Percentiles rank a stretch among this genome's conserved stretches.
Conservation (phyloP, 1,140 invertebrate species). For the Armadillidium nasatum region DNA sequence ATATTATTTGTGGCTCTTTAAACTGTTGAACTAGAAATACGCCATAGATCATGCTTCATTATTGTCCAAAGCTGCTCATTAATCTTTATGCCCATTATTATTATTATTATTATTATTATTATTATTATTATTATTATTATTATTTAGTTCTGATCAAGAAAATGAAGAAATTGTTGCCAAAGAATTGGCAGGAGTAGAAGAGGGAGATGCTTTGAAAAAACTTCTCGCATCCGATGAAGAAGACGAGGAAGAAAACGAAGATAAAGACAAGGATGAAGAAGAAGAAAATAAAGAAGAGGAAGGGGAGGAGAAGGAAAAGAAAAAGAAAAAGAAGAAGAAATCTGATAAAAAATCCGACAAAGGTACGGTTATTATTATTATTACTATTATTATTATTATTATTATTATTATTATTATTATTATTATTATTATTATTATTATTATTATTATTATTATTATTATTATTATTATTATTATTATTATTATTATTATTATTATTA, state of each 20-base stretch:
- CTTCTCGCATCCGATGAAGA: conserved; percentile 83
- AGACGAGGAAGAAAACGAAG: conserved; percentile 65
- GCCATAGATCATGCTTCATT: too few relatives aligned
- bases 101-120: background rate
- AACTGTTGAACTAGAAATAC: too few relatives aligned
- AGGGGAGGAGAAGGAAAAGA: conserved; percentile 45
- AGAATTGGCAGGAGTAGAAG: conserved; percentile 52
- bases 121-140: background rate
- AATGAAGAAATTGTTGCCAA: conserved; percentile 40
- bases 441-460: too few relatives aligned
- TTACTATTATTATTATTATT: too few relatives aligned
- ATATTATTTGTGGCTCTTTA: too few relatives aligned
- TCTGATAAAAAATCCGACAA: background rate
- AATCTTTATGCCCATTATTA: too few relatives aligned
- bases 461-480: too few relatives aligned
- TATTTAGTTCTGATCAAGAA: conserved; percentile 35
- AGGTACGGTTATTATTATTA: too few relatives aligned
- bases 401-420: too few relatives aligned
- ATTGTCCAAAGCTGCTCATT: too few relatives aligned
- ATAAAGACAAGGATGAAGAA: conserved; percentile 50
- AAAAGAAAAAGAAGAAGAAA: conserved; percentile 46
- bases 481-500: too few relatives aligned
- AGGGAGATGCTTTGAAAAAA: conserved; percentile 78
- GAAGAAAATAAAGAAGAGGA: conserved; percentile 60
- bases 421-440: too few relatives aligned